Base-by-base conservation (phyloP, 2,888 invertebrate species). In the Achlya flavicornis region DNA sequence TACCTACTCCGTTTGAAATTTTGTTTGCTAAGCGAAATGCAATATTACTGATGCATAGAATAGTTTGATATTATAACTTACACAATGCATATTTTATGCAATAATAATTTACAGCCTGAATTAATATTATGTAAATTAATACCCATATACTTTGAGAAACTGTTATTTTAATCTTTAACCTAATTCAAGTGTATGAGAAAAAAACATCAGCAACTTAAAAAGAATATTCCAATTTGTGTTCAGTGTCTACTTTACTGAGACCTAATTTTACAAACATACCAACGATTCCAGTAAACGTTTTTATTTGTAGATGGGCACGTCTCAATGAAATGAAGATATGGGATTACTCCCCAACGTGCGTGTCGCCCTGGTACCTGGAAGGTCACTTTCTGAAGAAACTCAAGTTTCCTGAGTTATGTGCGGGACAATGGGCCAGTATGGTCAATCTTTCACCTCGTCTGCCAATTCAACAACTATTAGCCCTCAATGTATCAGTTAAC, bases 351-450 rank as follows among this genome's bases (percentile, higher is more conserved):
- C 96, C 96, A 0, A 95, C 95, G 0, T 97, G 97, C 78, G 94
- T 96, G 53, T 96, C 96, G 0, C 97, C 97, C 0, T 96, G 96
- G 75, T 95, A 95, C 72, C 88, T 97, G 8, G 96, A 96, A 59
- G 97, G 97, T 0, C 94, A 95, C 72, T 94, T 95, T 48, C 87
- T 97, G 53, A 95, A 95, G 73, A 95, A 95, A 65, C 93, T 97
- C 77, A 95, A 95, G 65, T 97, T 97, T 74, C 95, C 96, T 35
- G 96, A 96, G 70, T 94, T 97, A 0, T 97, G 97, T 78, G 94
- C 96, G 5, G 96, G 96, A 0, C 96, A 96, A 74, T 97, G 97
- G 97, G 96, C 96, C 32, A 96, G 96, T 73, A 96, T 97, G 96
- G 94, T 95, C 43, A 96, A 96, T 74, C 87, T 96, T 4, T 94